Evolutionary conservation across 2,797 vertebrate genomes (phyloP).

Genomic region (Euthynnus affinis): DNA sequence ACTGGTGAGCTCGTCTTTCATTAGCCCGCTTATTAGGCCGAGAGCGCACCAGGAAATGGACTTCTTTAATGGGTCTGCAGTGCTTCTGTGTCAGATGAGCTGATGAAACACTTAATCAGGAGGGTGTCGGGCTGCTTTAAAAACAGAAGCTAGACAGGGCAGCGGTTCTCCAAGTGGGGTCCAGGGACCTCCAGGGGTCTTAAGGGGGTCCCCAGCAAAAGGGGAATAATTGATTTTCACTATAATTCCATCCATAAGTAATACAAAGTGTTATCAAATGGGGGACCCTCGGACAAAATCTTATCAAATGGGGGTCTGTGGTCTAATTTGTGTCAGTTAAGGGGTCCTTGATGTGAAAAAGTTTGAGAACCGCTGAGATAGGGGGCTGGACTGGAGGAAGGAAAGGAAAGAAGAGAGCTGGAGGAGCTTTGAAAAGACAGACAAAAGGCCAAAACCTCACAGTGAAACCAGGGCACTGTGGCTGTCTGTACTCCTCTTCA

Average conservation of each 20-base stretch:
- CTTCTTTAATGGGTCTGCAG: constrained; percentile 27
- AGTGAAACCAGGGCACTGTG: constrained; percentile 67
- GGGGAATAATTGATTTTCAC: neutral
- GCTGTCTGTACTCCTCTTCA: constrained; percentile 60
- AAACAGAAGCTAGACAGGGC: too few species aligned
- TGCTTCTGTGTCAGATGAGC: neutral
- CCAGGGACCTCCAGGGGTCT: too few species aligned
- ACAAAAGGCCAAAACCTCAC: constrained; percentile 71
- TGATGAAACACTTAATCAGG: constrained; percentile 23
- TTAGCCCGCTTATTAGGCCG: constrained; percentile 15
- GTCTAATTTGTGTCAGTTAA: too few species aligned
- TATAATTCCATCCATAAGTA: too few species aligned
- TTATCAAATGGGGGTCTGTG: too few species aligned
- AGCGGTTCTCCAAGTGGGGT: too few species aligned
- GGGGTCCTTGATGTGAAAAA: too few species aligned
- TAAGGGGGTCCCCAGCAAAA: neutral
- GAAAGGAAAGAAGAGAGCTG: neutral
- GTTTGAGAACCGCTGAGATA: too few species aligned
- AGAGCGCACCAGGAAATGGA: neutral
- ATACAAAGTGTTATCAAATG: too few species aligned
- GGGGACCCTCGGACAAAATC: too few species aligned
- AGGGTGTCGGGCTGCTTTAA: constrained; percentile 7
- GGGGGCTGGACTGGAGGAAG: constrained; percentile 13
- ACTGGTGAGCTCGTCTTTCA: constrained; percentile 32
- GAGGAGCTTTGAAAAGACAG: constrained; percentile 35